Percentiles rank a stretch among this genome's conserved stretches.
Conservation (phyloP, 2,113 vertebrate species). For the Miniopterus natalensis region DNA sequence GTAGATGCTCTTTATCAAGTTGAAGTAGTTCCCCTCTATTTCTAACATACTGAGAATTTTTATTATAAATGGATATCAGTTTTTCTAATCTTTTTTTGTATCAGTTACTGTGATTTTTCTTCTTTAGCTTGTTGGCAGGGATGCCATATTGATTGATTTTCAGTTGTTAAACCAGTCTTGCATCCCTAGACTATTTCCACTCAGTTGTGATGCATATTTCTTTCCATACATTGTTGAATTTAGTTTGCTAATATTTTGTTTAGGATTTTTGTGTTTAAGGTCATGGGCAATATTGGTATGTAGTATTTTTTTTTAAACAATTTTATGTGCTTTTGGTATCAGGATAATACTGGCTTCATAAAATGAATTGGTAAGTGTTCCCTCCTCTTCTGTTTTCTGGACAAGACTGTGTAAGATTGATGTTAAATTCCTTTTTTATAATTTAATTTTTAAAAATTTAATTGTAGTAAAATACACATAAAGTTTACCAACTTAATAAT, state of each 20-base stretch:
- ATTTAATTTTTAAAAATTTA: not conserved
- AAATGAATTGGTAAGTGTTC: conserved; percentile 27
- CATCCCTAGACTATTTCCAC: not conserved
- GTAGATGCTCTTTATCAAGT: not conserved
- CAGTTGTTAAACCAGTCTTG: conserved; percentile 3
- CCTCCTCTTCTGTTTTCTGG: not conserved
- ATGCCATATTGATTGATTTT: conserved; percentile 23
- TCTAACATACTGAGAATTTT: conserved; percentile 43
- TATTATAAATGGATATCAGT: not conserved
- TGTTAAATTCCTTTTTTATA: not conserved
- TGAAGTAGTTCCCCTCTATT: not conserved
- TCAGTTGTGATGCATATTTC: not conserved
- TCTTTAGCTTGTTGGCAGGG: not conserved
- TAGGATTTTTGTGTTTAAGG: not conserved
- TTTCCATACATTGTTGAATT: not conserved
- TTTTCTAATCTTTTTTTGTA: conserved; percentile 39
- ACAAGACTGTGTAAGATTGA: not conserved
- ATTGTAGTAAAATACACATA: not conserved
- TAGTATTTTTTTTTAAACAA: not conserved
- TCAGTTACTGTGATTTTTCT: conserved; percentile 25
- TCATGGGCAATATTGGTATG: not conserved
- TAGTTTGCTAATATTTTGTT: not conserved
- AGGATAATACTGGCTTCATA: not conserved
- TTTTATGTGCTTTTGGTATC: conserved; percentile 29
- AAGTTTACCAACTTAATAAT: not conserved